Evolutionary conservation across 2,797 vertebrate genomes (phyloP), one percentile per base, ranked within the genome.

Genomic region (Streptopelia turtur): DNA sequence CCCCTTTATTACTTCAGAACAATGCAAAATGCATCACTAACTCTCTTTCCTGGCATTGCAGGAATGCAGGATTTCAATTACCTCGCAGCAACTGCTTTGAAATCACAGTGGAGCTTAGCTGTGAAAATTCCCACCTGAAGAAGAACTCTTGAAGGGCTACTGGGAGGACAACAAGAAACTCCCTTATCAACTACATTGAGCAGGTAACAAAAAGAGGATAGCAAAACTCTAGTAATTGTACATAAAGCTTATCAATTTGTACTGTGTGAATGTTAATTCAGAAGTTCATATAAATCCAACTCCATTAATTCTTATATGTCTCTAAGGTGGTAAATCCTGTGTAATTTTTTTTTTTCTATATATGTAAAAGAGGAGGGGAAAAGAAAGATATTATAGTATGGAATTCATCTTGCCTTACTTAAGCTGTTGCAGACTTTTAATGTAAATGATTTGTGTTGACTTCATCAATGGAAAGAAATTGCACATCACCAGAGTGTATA

Each of bases 61-160:
- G 99, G 99, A 68, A 99, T 99, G 99, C 99, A 99, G 97, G 99
- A 99, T 97, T 99, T 99, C 97, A 99, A 99, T 97, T 99, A 99
- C 96, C 98, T 99, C 96, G 99, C 98, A 99, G 99, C 97, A 99
- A 99, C 97, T 99, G 99, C 92, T 99, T 99, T 90, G 99, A 99
- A 98, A 99, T 99, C 97, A 99, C 99, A 2, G 97, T 99, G 97
- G 99, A 99, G 97, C 98, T 99, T 45, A 99, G 99, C 98, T 99
- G 99, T 97, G 99, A 99, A 89, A 99, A 94, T 99, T 99, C 95
- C 99, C 99, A 83, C 98, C 97, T 11, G 99, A 99, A 96, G 99
- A 99, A n/a, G n/a, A 97, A 98, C 98, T 6, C 98, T n/a, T 99
- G 69, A 99, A 99, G 96, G 98, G 95, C 93, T 99, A 99, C 97